Evolutionary conservation across 2,113 vertebrate genomes (phyloP).

Genomic region (Microcebus tavaratra): DNA sequence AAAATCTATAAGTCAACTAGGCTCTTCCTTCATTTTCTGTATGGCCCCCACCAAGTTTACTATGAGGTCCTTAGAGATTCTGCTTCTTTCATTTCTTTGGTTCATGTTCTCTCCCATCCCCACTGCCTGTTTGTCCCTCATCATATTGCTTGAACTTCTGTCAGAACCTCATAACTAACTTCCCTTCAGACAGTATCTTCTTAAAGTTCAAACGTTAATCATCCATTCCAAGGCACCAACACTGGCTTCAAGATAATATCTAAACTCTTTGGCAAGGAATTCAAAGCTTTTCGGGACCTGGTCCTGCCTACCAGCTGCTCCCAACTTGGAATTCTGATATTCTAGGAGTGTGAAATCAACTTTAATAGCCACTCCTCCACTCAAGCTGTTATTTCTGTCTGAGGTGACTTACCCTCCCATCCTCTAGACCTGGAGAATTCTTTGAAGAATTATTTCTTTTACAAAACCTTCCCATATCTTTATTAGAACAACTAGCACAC

Average conservation of each 20-base stretch:
- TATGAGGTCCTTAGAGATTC: neutral
- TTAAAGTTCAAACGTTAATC: constrained; percentile 15
- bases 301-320: constrained; percentile 33
- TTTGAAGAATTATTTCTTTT: neutral
- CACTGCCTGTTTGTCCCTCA: neutral
- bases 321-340: constrained; percentile 17
- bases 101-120: neutral
- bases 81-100: neutral
- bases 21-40: neutral
- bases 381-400: neutral
- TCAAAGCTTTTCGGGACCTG: neutral
- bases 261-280: constrained; percentile 24
- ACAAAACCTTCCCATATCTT: neutral
- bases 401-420: neutral
- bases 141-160: neutral
- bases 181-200: neutral
- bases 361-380: neutral
- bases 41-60: neutral
- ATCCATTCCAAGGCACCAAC: neutral
- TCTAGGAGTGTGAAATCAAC: neutral
- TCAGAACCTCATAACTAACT: neutral
- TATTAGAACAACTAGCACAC: neutral
- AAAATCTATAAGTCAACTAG: neutral
- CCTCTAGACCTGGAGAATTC: neutral
- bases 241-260: neutral